Evolutionary conservation across 2,113 vertebrate species (phyloP), one percentile per base, ranked within the genome.

Genomic region (Alces alces): DNA sequence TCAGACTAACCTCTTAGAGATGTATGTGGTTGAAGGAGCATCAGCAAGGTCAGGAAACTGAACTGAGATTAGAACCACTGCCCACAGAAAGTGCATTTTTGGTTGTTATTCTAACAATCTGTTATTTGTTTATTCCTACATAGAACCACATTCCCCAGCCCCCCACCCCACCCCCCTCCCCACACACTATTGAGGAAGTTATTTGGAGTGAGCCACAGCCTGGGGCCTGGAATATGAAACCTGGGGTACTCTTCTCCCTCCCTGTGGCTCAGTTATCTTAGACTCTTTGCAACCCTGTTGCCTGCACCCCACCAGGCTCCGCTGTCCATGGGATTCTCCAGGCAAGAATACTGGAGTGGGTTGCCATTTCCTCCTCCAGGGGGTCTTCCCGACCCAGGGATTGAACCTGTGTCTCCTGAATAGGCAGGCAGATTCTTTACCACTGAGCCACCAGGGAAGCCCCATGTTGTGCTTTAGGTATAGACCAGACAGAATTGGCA

Each of bases 71-170:
- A 25, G 61, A 87, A 86, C 60, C 55, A 57, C 39, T 90, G 33
- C 45, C 52, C 45, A 39, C 83, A 84, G 30, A 88, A 91, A 79
- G 76, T 33, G 23, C 89, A 50, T 43, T 43, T 76, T 84, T 89
- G 66, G 7, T 91, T 50, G 9, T 28, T 36, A 7, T 82, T 95
- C 86, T 89, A 84, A 82, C 92, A 93, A 70, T 94, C 27, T 50
- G 15, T 95, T 95, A 93, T 95, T 93, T 96, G 78, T 92, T 86
- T 96, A 45, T 88, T 52, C 28, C 54, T 96, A 88, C 78, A 87
- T 13, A 93, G 93, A 94, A 93, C 21, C 55, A 43, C 13, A 23
- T 39, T 12, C 36, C 66, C 36, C 66, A 39, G n/a, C 10, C 7
- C 13, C 43, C 28, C 43, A 70, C 50, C 73, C 2, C 36, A n/a